Base-by-base conservation (phyloP, 2,888 invertebrate species). In the Melanargia galathea region DNA sequence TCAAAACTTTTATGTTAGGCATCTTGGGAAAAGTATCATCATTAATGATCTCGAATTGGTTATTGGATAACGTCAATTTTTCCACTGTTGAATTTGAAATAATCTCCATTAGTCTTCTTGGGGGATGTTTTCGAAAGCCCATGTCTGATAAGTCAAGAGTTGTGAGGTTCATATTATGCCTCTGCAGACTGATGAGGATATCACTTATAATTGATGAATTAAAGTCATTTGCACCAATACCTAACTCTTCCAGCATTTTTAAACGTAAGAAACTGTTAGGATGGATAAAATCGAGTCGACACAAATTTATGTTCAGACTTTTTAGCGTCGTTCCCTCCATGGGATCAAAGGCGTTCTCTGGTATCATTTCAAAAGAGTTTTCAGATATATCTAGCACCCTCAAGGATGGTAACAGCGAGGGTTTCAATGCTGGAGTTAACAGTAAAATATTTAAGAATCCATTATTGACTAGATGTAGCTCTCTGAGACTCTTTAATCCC, bases 21-120 rank as follows among this genome's bases (percentile, higher is more conserved):
- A 94, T 93, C 46, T 60, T 62, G 1, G 93, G 93, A 74, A 94
- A 94, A 3, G 82, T 78, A n/a, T 89, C 81, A 10, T 89, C 83
- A 11, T 75, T 73, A 7, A 94, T 85, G 1, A 86, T 75, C 80
- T 93, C 93, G 71, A 94, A 93, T 70, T 93, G 93, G 73, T 94
- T 94, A 56, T 87, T 78, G 0, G 92, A 83, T 45, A 94, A 73
- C 59, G 82, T 83, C 48, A 94, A 77, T 52, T 80, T 78, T 30
- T 82, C 87, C 45, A 93, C 86, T 2, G 90, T 92, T 0, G 92
- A 88, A 16, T 85, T 79, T 6, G 92, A 91, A 55, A 94, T 89
- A 0, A 90, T 81, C 62, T 89, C 76, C 72, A 94, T 76, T 6
- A 94, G 73, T 3, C 77, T 69, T 63, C 72, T 84, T 0, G 93